phyloP scores from a whole-genome alignment of 2,113 vertebrate species.

The Hydropotes inermis region DNA sequence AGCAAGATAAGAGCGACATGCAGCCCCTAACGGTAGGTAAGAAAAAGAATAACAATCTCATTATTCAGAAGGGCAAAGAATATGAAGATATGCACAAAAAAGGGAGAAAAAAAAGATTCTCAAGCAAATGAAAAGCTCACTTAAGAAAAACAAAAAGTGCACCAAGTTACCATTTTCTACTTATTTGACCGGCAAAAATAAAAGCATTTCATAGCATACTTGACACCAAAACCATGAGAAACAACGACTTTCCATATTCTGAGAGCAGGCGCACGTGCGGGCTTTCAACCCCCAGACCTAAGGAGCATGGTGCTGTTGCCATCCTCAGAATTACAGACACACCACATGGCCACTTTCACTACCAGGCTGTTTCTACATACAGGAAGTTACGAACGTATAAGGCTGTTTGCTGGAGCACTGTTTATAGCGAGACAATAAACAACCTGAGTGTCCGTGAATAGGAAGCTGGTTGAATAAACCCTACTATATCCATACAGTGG shows the following conservation, averaged over 20 bases:
- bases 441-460: neutral
- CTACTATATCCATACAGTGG: neutral
- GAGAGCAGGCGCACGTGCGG: fast-evolving
- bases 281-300: neutral
- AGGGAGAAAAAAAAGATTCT: neutral
- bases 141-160: neutral
- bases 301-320: neutral
- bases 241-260: neutral
- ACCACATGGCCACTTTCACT: neutral
- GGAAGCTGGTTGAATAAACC: neutral
- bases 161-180: neutral
- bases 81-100: neutral
- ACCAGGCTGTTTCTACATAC: neutral
- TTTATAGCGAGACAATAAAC: neutral
- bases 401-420: neutral
- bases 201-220: neutral
- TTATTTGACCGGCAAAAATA: neutral
- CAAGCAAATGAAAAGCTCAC: neutral
- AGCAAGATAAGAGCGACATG: neutral
- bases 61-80: neutral
- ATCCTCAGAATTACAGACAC: neutral
- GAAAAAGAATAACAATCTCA: neutral
- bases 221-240: neutral
- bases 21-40: neutral
- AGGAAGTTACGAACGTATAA: neutral